Base-by-base conservation (phyloP, 2,113 vertebrate genomes). In the Delphinapterus leucas region DNA sequence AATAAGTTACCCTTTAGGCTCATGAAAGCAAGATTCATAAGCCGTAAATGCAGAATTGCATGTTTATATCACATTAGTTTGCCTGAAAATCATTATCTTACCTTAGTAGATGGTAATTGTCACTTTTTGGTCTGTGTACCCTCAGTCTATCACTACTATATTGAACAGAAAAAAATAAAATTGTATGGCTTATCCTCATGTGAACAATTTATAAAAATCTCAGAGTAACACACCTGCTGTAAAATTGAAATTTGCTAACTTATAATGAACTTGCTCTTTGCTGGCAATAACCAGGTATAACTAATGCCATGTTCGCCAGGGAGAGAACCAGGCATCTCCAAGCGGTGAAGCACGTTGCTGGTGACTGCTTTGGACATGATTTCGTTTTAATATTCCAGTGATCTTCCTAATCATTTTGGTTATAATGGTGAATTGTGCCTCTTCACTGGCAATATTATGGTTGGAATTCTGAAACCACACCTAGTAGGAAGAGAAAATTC, bases 161-260 rank as follows among this genome's bases (percentile, higher is more conserved):
- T 61, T 88, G 58, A 94, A 94, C 18, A 84, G 77, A 58, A 61
- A 96, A 87, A 89, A 91, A 86, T 85, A 82, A 93, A 98, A 95
- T 97, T 90, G 85, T 93, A 90, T 60, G 77, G 95, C 88, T 90
- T 96, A 94, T 89, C 70, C 88, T 97, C 97, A 90, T 31, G 10
- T n/a, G 80, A 49, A 90, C 96, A 93, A 87, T 85, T 91, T 94
- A 49, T 47, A 97, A 96, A 95, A 97, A 95, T 90, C 92, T 93
- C 96, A 95, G 38, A 95, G 44, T 44, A 96, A 21, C 73, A 90
- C 15, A 12, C 21, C 28, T 96, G 33, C 76, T 92, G 84, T 96
- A 96, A 97, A 96, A 93, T 89, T 31, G 74, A 95, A 97, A 92
- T 90, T 88, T 95, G 74, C 92, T 44, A 93, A 90, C 86, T 97